These are phyloP conservation scores for Acanthosepion esculentum DNA, from an alignment of 2,888 invertebrate genomes.

Conservation along the genomic window DNA sequence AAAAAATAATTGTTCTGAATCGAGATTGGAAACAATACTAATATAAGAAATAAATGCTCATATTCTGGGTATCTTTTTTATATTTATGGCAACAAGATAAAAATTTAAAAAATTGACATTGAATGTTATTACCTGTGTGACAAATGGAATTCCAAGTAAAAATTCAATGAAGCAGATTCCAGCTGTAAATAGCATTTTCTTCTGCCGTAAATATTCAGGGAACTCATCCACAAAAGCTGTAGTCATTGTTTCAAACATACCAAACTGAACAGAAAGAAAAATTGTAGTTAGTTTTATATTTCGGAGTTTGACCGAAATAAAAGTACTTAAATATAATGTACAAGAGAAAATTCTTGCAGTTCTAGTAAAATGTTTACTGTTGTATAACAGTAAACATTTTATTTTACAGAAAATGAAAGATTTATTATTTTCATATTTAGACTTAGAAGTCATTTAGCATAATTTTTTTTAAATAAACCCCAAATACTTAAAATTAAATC, in stretches of 20 bases:
- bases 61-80: too few relatives aligned
- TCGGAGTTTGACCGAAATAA: not conserved
- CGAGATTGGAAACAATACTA: too few relatives aligned
- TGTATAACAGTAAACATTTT: not conserved
- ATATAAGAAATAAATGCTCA: too few relatives aligned
- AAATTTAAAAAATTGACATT: too few relatives aligned
- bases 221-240: conserved; percentile 84
- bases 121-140: conserved; percentile 80
- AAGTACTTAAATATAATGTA: not conserved
- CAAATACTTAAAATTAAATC: too few relatives aligned
- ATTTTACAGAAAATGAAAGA: not conserved
- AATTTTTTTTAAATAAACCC: too few relatives aligned
- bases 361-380: not conserved
- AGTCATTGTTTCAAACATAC: conserved; percentile 85
- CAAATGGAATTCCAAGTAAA: conserved; percentile 81
- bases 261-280: conserved; percentile 79
- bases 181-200: conserved; percentile 80
- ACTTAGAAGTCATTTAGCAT: not conserved
- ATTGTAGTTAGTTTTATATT: not conserved
- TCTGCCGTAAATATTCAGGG: conserved; percentile 76
- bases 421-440: not conserved
- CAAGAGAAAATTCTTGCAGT: not conserved
- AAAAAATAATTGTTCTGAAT: too few relatives aligned
- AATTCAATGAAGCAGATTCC: conserved; percentile 80
- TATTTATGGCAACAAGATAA: too few relatives aligned